Base-by-base conservation (phyloP, 2,113 vertebrate genomes). In the Hemiprocne comata region DNA sequence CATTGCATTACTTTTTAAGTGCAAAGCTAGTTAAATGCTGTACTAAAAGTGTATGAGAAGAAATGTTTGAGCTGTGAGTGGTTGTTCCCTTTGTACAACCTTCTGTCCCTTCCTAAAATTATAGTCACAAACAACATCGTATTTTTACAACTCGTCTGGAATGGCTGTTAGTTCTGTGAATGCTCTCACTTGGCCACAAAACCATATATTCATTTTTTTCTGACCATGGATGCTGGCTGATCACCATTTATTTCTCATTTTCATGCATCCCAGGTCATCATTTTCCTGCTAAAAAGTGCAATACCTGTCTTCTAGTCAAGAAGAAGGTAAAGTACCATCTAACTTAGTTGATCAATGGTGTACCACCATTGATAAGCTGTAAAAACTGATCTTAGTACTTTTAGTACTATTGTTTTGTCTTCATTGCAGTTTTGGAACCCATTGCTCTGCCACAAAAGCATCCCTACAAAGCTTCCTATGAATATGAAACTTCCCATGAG, bases 21-120 rank as follows among this genome's bases (percentile, higher is more conserved):
- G 31, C 42, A 93, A 93, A 93, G n/a, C 69, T 46, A 33, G 94
- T 74, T 94, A 94, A 95, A 88, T n/a, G 67, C 38, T 87, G 50
- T 51, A 42, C 64, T 77, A 75, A 55, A 1, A 10, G 33, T 13
- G 17, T 50, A 23, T 57, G 61, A 57, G 71, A 51, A 79, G 65
- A 80, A 72, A 23, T 3, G 18, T 55, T 83, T 69, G 55, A 69
- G 84, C 53, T 57, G 33, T 62, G 67, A 74, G 64, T 65, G 26
- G 34, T 17, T 79, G 26, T 55, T 90, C 4, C 0, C 26, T 91
- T 81, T 40, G 13, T 42, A 69, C 15, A 81, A 64, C 26, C 26
- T 79, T 85, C 62, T 74, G 31, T 58, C 26, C 46, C 18, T 62
- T 61, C 46, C 46, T 64, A 28, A 65, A 89, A 88, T 89, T 80